phyloP scores from a whole-genome alignment of 2,888 invertebrate species.

The Digitonthophagus gazella region DNA sequence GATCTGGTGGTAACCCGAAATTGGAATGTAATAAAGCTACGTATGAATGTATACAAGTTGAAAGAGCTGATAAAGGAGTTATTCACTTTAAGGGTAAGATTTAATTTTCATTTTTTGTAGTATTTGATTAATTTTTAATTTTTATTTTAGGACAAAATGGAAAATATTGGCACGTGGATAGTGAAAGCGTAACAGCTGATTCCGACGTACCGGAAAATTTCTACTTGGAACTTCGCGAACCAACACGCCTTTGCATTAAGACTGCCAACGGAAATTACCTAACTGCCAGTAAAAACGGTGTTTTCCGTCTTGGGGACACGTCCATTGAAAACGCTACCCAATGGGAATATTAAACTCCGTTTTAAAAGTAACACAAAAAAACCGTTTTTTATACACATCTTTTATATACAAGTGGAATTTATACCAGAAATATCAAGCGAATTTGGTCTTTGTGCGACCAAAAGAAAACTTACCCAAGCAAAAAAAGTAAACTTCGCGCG shows the following conservation, averaged over 20 bases:
- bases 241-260: conserved; percentile 89
- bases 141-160: conserved; percentile 75
- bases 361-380: too few species aligned
- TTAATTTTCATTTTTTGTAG: neutral
- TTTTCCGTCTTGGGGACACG: conserved; percentile 78
- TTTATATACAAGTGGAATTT: neutral
- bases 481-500: neutral
- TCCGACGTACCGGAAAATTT: conserved; percentile 82
- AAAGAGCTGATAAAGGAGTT: conserved; percentile 83
- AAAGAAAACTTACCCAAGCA: too few species aligned
- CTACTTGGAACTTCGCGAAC: conserved; percentile 89
- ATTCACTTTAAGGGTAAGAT: conserved; percentile 85
- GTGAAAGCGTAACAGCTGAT: conserved; percentile 84
- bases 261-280: conserved; percentile 74
- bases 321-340: conserved; percentile 80
- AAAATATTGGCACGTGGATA: conserved; percentile 91
- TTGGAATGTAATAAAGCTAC: conserved; percentile 94
- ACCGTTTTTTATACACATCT: neutral
- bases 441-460: too few species aligned
- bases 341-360: conserved; percentile 82
- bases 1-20: conserved; percentile 71
- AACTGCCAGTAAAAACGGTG: conserved; percentile 88
- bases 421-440: neutral
- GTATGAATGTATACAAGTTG: conserved; percentile 90
- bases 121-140: neutral